These are phyloP conservation scores for Clarias gariepinus DNA, from an alignment of 2,113 vertebrate genomes.

Conservation along the genomic window DNA sequence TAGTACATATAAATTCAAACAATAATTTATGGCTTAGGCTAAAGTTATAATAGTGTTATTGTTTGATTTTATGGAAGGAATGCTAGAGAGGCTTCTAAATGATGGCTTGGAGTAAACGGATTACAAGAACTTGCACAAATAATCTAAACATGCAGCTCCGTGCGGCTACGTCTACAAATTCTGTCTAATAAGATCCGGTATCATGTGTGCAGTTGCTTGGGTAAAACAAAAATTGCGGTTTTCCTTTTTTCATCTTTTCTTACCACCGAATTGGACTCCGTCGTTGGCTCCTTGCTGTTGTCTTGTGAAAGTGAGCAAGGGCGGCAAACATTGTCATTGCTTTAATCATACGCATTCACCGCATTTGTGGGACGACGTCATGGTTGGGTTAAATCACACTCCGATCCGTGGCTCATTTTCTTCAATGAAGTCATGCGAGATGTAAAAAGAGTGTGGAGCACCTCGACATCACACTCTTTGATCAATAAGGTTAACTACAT, in stretches of 20 bases:
- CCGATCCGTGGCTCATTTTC: constrained; percentile 54
- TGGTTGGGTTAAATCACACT: background rate
- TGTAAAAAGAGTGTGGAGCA: constrained; percentile 48
- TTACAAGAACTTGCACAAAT: background rate
- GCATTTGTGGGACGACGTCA: background rate
- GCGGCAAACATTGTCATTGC: background rate
- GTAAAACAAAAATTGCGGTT: background rate
- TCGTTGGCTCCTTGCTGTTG: background rate
- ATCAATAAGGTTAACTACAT: constrained; percentile 68
- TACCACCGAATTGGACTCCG: background rate
- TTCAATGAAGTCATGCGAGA: constrained; percentile 56
- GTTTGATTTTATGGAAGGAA: background rate
- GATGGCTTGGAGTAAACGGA: background rate
- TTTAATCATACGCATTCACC: background rate
- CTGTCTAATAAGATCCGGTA: background rate
- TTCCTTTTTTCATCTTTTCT: background rate
- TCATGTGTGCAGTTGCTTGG: background rate
- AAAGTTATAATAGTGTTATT: background rate
- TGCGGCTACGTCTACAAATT: background rate
- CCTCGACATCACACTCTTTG: constrained; percentile 56
- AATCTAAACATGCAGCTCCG: background rate
- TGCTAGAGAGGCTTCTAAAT: background rate
- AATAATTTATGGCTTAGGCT: background rate
- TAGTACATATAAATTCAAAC: background rate
- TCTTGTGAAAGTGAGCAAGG: background rate